A percentile compares a stretch with the other conserved stretches of the same genome.
Conservation (phyloP, 1,140 invertebrate species). For the Venustaconcha ellipsiformis region DNA sequence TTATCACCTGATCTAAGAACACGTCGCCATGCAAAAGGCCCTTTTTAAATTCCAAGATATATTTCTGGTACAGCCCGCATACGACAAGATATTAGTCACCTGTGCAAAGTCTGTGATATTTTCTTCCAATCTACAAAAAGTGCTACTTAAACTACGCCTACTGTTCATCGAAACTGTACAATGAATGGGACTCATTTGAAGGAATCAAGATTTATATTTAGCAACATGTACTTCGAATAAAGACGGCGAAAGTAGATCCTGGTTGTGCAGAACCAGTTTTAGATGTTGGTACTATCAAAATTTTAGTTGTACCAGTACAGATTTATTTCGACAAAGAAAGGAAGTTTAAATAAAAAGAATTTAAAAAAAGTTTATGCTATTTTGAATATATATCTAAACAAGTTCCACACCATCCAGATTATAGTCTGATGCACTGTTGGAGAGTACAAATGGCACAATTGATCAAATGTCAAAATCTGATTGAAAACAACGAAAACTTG, state of each 20-base stretch:
- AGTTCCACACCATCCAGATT: not conserved
- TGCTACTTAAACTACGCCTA: not conserved
- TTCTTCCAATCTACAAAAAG: not conserved
- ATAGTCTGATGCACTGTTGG: not conserved
- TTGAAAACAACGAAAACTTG: not conserved
- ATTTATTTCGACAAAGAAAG: too few species aligned
- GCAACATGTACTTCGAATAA: not conserved
- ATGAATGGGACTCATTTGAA: conserved; percentile 9
- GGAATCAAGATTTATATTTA: conserved; percentile 2
- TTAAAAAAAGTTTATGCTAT: too few species aligned
- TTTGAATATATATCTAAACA: not conserved
- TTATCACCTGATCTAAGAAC: not conserved
- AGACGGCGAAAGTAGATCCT: conserved; percentile 42
- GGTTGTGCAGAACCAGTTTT: conserved; percentile 46
- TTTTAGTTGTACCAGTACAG: conserved; percentile 9
- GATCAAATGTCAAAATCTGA: conserved; percentile 5
- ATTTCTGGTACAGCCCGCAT: not conserved
- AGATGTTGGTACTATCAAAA: conserved; percentile 40
- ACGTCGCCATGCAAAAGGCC: not conserved
- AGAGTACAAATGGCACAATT: conserved; percentile 9
- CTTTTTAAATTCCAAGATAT: not conserved
- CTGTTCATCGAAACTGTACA: not conserved
- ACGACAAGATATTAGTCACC: not conserved
- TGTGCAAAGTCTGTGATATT: not conserved
- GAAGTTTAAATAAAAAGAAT: too few species aligned